Evolutionary conservation across 2,113 vertebrate genomes (phyloP).

Genomic region (Bubo bubo): DNA sequence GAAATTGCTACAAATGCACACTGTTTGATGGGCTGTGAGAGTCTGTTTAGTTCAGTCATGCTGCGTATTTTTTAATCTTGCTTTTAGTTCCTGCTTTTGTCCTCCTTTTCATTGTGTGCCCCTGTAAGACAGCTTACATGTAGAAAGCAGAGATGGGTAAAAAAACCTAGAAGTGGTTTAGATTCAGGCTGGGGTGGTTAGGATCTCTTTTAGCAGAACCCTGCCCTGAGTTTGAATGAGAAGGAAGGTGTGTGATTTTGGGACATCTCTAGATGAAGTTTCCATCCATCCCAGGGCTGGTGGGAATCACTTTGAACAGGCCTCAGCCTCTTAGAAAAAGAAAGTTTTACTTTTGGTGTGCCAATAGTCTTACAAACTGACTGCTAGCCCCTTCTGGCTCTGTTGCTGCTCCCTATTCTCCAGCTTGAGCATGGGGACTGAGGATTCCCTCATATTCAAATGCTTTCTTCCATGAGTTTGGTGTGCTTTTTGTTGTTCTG

Average conservation of each 20-base stretch:
- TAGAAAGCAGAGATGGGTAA: neutral
- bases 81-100: slow-evolving; percentile 2
- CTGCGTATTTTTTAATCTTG: neutral
- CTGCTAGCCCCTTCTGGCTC: neutral
- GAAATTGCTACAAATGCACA: neutral
- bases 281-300: neutral
- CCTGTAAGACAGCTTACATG: neutral
- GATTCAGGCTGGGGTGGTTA: neutral
- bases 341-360: neutral
- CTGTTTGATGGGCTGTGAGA: neutral
- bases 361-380: neutral
- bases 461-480: neutral
- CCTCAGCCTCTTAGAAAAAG: neutral
- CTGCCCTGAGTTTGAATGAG: neutral
- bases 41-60: neutral
- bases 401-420: neutral
- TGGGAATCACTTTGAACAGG: neutral
- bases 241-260: fast-evolving
- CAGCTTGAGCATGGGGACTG: neutral
- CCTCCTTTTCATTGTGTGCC: neutral
- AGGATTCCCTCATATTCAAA: neutral
- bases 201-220: neutral
- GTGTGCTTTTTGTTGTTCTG: neutral
- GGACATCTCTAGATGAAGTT: neutral
- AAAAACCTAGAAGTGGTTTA: neutral